These are phyloP conservation scores for Orthosia incerta DNA, from an alignment of 2,888 invertebrate genomes.

Conservation along the genomic window DNA sequence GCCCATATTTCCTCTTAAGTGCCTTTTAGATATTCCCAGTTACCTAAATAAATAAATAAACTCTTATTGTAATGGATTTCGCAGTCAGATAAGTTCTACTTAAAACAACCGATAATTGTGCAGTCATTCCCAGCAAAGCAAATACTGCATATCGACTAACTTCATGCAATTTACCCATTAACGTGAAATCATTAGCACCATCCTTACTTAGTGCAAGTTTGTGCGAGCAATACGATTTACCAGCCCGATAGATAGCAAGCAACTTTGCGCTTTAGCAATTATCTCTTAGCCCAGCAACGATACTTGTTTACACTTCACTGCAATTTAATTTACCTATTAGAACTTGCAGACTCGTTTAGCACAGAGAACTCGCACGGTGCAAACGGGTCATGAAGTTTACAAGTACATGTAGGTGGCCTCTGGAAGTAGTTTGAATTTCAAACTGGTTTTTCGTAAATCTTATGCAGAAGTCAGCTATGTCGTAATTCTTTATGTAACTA, in stretches of 20 bases:
- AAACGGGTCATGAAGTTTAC: conserved; percentile 25
- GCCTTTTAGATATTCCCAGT: background rate
- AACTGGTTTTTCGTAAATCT: conserved; percentile 22
- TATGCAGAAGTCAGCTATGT: background rate
- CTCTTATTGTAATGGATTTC: background rate
- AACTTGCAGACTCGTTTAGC: conserved; percentile 25
- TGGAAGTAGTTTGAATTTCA: conserved; percentile 20
- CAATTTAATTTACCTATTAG: conserved; percentile 39
- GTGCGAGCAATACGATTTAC: conserved; percentile 30
- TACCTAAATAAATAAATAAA: background rate
- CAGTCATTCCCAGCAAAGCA: background rate
- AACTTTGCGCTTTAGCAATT: conserved; percentile 43
- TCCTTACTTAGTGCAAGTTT: conserved; percentile 11
- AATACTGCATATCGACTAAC: conserved; percentile 7
- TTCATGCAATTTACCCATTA: conserved; percentile 4
- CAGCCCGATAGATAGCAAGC: conserved; percentile 19
- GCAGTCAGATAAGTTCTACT: background rate
- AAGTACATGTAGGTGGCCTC: conserved; percentile 5
- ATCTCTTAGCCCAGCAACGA: conserved; percentile 23
- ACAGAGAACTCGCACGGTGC: conserved; percentile 20
- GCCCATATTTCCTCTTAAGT: too few relatives aligned
- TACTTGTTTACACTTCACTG: conserved; percentile 44
- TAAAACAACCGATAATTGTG: conserved; percentile 10
- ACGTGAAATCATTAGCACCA: conserved; percentile 25
- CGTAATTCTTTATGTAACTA: background rate